Evolutionary conservation across 2,888 invertebrate species (phyloP), one percentile per base, ranked within the genome.

Genomic region (Galerucella pusilla): DNA sequence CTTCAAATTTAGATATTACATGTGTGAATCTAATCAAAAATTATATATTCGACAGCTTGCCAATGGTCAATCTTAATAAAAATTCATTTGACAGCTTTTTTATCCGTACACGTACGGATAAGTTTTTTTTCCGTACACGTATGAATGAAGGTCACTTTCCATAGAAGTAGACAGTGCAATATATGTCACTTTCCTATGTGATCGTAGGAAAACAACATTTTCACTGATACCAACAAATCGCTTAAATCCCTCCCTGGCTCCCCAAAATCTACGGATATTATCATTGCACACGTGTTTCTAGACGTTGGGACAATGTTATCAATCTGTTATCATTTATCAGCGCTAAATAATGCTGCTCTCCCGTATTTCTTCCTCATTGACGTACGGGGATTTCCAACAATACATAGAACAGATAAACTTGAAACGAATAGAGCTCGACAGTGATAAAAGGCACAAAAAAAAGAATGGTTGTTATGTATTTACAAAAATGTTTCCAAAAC

Each of bases 291-390:
- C 83, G 82, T 83, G 82, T 83, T 80, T 79, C 73, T 75, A 61
- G 73, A 76, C 79, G 78, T 77, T 79, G 75, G 80, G 78, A 83
- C 82, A 82, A 83, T 81, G 83, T 81, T 83, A 65, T 57, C 57
- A 57, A n/a, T 57, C 20, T 57, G 20, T 57, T 57, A 57, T 20
- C 20, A 20, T 57, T 42, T 57, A 84, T 84, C 83, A 83, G 81
- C 81, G 78, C 76, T 76, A 81, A 83, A 84, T 84, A 84, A 84
- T 82, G 80, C 83, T 78, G 75, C 65, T 67, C 78, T 77, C 78
- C 81, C 83, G 84, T 84, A 84, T 83, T 81, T 84, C 83, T 83
- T 79, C 77, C 70, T 60, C 79, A 77, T 78, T 80, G 83, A 82
- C 81, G 77, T 79, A 81, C 67, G 46, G 61, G 59, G 75, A 54